These are phyloP conservation scores for Hesperophylax magnus DNA, from an alignment of 1,140 invertebrate species.

Conservation along the genomic window DNA sequence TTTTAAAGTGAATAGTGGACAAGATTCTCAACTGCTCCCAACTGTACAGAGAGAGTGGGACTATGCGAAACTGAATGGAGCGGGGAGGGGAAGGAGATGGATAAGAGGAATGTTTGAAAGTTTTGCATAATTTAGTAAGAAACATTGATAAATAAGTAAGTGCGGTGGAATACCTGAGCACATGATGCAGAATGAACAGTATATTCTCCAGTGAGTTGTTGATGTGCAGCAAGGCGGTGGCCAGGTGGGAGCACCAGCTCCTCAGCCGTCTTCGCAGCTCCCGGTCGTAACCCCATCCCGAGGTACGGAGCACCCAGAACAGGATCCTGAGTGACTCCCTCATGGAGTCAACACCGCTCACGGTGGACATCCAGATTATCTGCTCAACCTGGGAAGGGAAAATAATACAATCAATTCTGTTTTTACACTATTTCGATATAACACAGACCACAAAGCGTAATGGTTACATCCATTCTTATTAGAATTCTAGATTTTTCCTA, in stretches of 20 bases:
- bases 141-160: not conserved
- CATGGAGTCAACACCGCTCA: slow-evolving; percentile 20
- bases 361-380: slow-evolving; percentile 46
- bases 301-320: slow-evolving; percentile 51
- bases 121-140: too few relatives aligned
- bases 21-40: too few relatives aligned
- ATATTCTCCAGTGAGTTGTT: slow-evolving; percentile 44
- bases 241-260: slow-evolving; percentile 47
- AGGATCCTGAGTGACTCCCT: slow-evolving; percentile 48
- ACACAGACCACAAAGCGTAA: too few relatives aligned
- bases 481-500: too few relatives aligned
- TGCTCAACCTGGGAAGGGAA: slow-evolving; percentile 44
- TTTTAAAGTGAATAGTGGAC: too few relatives aligned
- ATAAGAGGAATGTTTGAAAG: too few relatives aligned
- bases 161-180: slow-evolving; percentile 49
- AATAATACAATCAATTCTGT: too few relatives aligned
- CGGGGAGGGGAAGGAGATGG: too few relatives aligned
- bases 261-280: slow-evolving; percentile 45
- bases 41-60: too few relatives aligned
- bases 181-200: slow-evolving; percentile 51
- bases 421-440: too few relatives aligned
- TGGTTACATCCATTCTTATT: too few relatives aligned
- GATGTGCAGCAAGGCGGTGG: slow-evolving; percentile 23
- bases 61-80: too few relatives aligned
- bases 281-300: slow-evolving; percentile 52